Evolutionary conservation across 2,888 invertebrate species (phyloP), one percentile per base, ranked within the genome.

Genomic region (Oxycera nigricornis): DNA sequence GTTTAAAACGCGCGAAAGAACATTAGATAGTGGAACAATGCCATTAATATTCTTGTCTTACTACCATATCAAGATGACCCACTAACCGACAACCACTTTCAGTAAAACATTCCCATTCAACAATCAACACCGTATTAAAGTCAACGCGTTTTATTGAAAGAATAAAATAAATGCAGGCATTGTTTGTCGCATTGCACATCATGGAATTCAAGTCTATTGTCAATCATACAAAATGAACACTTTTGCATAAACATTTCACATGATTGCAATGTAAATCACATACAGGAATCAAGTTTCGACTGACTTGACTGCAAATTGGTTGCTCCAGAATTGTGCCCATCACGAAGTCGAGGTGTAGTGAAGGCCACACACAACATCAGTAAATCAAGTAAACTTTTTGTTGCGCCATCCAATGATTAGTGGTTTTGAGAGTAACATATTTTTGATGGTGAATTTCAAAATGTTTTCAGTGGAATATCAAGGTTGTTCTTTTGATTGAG

Each of bases 281-380:
- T 55, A 24, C 17, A 4, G 17, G n/a, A 50, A 50, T 17, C 2
- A 28, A 6, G n/a, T n/a, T 59, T 28, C n/a, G n/a, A 28, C 59
- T 59, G 59, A 59, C 59, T 59, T 59, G 59, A 28, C 11, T 59
- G 17, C 59, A 59, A 59, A 59, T 59, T 46, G 17, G 30, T 59
- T 22, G 30, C 30, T 59, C 59, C 59, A 59, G 59, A 59, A 59
- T 14, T 30, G 28, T 24, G 30, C 9, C 2, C 28, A 14, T n/a
- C n/a, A n/a, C 35, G 35, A 7, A 35, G 11, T 35, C 35, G 11
- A 35, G 35, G 35, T 35, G 35, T n/a, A n/a, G n/a, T n/a, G n/a
- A n/a, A n/a, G n/a, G n/a, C n/a, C n/a, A n/a, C n/a, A n/a, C n/a
- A n/a, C n/a, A n/a, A n/a, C n/a, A n/a, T n/a, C n/a, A n/a, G 22